phyloP scores from a whole-genome alignment of 2,888 invertebrate genomes.

The Nephrotoma guestfalica region DNA sequence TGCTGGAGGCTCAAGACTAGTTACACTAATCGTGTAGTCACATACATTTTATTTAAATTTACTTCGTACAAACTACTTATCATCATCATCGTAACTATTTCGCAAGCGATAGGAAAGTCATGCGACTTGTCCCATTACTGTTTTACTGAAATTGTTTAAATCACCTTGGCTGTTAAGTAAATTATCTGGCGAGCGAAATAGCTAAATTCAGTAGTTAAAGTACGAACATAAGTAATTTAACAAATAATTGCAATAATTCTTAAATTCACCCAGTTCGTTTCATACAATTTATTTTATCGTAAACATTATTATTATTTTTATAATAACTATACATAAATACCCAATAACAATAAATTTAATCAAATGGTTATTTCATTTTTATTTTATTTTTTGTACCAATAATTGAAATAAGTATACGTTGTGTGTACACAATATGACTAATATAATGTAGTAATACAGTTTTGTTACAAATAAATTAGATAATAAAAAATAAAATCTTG shows the following conservation, averaged over 20 bases:
- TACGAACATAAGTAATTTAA: neutral
- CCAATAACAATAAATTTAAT: neutral
- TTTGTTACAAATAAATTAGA: neutral
- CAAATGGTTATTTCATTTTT: neutral
- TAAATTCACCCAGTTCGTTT: neutral
- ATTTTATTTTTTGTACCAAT: neutral
- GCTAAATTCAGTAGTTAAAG: neutral
- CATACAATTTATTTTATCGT: neutral
- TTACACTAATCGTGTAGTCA: no score
- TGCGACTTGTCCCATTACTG: no score
- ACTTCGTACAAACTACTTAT: no score
- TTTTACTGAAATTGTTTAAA: neutral
- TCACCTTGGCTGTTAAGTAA: neutral
- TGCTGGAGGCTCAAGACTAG: no score
- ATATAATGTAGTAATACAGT: neutral
- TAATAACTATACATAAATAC: neutral
- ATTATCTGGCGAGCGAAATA: neutral
- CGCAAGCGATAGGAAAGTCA: no score
- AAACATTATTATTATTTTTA: neutral
- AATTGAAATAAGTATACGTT: neutral
- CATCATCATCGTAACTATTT: no score
- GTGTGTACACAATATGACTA: neutral
- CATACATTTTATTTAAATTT: no score
- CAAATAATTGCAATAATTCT: neutral
- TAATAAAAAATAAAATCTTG: neutral